Percentiles rank a stretch among this genome's conserved stretches.
These are phyloP conservation scores for Galerucella calmariensis DNA, from an alignment of 2,888 invertebrate genomes.

Conservation along the genomic window DNA sequence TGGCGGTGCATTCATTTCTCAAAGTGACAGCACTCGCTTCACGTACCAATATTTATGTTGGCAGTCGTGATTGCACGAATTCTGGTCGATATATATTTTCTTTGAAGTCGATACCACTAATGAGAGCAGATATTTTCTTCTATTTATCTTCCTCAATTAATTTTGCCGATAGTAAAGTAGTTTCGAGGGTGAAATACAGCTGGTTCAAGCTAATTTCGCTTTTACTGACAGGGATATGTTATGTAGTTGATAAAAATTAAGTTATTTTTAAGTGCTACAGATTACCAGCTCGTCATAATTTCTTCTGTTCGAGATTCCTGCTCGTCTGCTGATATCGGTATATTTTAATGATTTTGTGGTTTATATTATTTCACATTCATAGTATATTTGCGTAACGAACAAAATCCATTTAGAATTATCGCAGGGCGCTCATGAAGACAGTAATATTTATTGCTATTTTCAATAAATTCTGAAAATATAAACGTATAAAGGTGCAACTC, in stretches of 20 bases:
- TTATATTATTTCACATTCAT: neutral
- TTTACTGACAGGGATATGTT: constrained; percentile 53
- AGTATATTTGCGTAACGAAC: neutral
- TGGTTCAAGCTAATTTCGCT: constrained; percentile 52
- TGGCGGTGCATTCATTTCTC: constrained; percentile 54
- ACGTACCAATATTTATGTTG: constrained; percentile 58
- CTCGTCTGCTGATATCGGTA: neutral
- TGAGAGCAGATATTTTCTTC: constrained; percentile 58
- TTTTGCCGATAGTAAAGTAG: constrained; percentile 55
- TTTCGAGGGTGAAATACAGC: constrained; percentile 52
- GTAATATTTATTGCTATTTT: neutral
- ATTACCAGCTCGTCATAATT: constrained; percentile 35
- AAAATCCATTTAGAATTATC: neutral
- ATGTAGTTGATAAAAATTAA: constrained; percentile 41
- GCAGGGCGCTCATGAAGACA: neutral
- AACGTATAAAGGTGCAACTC: too few relatives aligned
- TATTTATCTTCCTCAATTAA: constrained; percentile 61
- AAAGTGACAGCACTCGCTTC: constrained; percentile 56
- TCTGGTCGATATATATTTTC: constrained; percentile 50
- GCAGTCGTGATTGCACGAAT: constrained; percentile 55
- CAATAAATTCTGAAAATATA: neutral
- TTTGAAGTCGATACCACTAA: constrained; percentile 59
- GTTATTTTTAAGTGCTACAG: constrained; percentile 46
- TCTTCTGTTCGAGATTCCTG: constrained; percentile 11
- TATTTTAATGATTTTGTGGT: constrained; percentile 24